phyloP scores from a whole-genome alignment of 2,797 vertebrate genomes.

The Alectoris magna region DNA sequence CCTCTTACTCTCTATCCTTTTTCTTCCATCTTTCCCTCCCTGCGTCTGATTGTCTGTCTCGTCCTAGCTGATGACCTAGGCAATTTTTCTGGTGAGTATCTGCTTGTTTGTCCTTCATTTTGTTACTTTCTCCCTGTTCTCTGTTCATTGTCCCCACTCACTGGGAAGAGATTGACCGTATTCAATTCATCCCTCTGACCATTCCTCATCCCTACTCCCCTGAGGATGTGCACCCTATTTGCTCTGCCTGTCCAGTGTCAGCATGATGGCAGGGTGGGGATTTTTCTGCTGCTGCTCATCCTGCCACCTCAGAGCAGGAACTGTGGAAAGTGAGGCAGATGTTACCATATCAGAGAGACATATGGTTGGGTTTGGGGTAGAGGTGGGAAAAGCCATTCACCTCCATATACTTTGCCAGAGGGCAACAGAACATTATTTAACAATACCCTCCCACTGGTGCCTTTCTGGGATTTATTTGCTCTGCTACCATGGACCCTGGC shows the following conservation, averaged over 20 bases:
- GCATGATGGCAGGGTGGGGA: not conserved
- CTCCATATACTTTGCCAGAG: not conserved
- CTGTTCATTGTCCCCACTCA: no score
- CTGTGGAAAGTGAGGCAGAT: not conserved
- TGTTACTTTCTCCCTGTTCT: not conserved
- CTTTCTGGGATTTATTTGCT: not conserved
- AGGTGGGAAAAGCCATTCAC: not conserved
- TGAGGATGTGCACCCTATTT: not conserved
- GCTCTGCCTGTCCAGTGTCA: not conserved
- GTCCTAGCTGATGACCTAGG: not conserved
- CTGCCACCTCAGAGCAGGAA: not conserved
- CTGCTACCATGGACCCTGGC: not conserved
- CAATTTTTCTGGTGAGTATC: not conserved
- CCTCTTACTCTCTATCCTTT: not conserved
- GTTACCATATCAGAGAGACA: not conserved
- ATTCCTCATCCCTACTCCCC: not conserved
- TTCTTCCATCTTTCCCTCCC: not conserved
- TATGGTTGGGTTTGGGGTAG: not conserved
- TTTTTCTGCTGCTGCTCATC: not conserved
- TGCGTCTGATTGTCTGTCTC: not conserved
- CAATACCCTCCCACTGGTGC: not conserved
- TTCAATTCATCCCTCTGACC: not conserved
- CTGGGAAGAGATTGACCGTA: not conserved
- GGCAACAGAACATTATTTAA: not conserved
- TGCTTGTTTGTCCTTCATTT: not conserved